A percentile compares a stretch with the other conserved stretches of the same genome.
phyloP scores from a whole-genome alignment of 2,113 vertebrate genomes.

The Eubucco bourcierii region DNA sequence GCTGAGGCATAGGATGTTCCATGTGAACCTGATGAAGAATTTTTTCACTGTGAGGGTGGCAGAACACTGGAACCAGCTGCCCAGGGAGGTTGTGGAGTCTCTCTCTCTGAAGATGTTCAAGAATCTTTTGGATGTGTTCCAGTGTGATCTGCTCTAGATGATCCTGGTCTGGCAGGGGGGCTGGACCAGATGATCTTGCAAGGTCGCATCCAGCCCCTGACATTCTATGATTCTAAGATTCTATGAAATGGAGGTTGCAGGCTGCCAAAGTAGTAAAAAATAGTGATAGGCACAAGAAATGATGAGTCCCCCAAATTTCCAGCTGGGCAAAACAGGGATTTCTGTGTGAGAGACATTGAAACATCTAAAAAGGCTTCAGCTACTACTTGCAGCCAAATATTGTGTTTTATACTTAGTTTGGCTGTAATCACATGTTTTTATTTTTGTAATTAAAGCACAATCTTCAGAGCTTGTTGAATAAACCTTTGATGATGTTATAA shows the following conservation, averaged over 20 bases:
- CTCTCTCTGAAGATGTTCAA: too few species aligned
- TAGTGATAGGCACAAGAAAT: neutral
- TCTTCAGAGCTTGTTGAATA: conserved; percentile 7
- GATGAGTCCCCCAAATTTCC: neutral
- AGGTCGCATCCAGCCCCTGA: too few species aligned
- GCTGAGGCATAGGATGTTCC: too few species aligned
- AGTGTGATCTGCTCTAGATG: too few species aligned
- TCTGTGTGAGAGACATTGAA: neutral
- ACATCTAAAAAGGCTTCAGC: neutral
- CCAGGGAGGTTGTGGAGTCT: too few species aligned
- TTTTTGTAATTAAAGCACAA: conserved; percentile 34
- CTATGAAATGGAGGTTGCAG: neutral
- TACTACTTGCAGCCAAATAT: neutral
- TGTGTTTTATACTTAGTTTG: neutral
- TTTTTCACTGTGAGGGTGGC: too few species aligned
- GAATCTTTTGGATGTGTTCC: too few species aligned
- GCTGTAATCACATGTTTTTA: neutral
- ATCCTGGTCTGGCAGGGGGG: too few species aligned
- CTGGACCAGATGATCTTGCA: too few species aligned
- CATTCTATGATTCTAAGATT: too few species aligned
- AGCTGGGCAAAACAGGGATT: neutral
- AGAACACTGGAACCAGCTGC: too few species aligned
- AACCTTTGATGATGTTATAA: neutral
- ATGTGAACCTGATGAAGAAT: too few species aligned
- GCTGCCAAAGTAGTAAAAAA: neutral